Conservation (phyloP, 2,113 vertebrate genomes). For the Actenoides lindsayi region DNA sequence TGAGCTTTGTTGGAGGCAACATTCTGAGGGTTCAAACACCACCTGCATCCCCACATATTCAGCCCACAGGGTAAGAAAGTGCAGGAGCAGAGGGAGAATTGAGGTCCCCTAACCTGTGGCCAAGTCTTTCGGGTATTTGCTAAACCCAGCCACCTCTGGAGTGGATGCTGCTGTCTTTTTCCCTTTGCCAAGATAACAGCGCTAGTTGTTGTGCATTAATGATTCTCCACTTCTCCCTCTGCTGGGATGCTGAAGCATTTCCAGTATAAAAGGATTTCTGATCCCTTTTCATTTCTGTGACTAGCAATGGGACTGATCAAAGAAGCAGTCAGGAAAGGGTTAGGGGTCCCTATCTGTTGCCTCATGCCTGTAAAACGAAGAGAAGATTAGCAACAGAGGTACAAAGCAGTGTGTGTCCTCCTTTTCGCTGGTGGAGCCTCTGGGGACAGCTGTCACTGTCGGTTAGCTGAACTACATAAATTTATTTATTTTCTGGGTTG, state of each 20-base stretch:
- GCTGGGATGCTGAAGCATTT: background rate
- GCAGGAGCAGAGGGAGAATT: accelerated
- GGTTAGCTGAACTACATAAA: background rate
- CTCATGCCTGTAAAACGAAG: background rate
- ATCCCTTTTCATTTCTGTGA: background rate
- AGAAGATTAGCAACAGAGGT: background rate
- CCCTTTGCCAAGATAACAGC: background rate
- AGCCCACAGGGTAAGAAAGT: background rate
- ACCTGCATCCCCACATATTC: background rate
- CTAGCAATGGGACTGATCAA: background rate
- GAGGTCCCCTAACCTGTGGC: background rate
- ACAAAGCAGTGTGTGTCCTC: accelerated
- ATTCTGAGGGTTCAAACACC: background rate
- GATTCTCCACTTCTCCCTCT: background rate
- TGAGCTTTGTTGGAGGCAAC: background rate
- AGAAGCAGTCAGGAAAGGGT: background rate
- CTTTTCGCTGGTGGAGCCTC: background rate
- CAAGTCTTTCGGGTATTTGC: background rate
- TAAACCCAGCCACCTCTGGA: background rate
- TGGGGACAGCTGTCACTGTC: background rate
- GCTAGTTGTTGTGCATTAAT: accelerated
- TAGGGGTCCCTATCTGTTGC: background rate
- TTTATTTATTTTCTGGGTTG: background rate
- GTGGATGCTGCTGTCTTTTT: background rate
- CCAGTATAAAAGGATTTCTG: background rate